Conservation (phyloP, 1,140 invertebrate species). For the Vollenhovia emeryi region DNA sequence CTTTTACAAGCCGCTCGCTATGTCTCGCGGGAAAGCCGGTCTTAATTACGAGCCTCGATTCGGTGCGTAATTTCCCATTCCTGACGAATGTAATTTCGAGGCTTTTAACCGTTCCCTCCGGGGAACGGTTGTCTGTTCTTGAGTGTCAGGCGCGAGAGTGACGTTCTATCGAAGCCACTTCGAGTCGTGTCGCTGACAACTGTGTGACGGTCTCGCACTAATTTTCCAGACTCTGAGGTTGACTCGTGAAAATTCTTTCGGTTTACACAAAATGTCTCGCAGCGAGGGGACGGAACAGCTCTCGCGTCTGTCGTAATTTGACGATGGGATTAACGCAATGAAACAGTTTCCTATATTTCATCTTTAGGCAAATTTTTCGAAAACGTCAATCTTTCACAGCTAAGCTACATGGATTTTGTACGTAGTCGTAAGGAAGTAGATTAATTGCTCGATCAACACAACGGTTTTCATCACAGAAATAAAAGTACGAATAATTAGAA, state of each 20-base stretch:
- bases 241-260: not conserved
- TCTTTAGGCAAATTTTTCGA: not conserved
- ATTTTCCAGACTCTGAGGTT: not conserved
- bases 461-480: not conserved
- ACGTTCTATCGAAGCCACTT: constrained; percentile 20
- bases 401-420: not conserved
- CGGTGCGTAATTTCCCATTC: constrained; percentile 8
- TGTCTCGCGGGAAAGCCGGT: not conserved
- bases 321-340: not conserved
- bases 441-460: not conserved
- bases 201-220: not conserved
- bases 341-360: not conserved
- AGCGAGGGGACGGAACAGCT: too few relatives aligned
- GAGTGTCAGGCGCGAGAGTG: not conserved
- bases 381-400: not conserved
- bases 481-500: too few relatives aligned
- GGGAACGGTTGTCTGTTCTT: not conserved
- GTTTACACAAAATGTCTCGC: not conserved
- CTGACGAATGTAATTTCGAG: constrained; percentile 31
- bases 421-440: not conserved
- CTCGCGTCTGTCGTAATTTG: not conserved
- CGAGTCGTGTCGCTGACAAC: not conserved
- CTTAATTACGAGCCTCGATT: constrained; percentile 24
- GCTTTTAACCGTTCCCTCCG: not conserved
- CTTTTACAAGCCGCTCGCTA: not conserved